These are phyloP conservation scores for Tricholaema leucomelas DNA, from an alignment of 2,113 vertebrate genomes.

Conservation along the genomic window DNA sequence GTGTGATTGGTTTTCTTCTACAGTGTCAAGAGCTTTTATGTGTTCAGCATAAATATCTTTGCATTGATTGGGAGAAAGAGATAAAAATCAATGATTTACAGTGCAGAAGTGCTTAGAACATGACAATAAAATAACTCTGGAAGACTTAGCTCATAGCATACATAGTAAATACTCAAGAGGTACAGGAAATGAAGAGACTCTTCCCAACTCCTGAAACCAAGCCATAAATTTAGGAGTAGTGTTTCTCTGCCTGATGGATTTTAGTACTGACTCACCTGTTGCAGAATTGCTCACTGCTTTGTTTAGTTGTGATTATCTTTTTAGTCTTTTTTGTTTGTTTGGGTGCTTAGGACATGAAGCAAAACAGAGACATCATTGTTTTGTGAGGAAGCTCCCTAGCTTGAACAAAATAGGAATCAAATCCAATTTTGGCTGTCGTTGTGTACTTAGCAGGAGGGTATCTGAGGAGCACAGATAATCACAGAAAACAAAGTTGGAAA, in stretches of 20 bases:
- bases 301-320: not conserved
- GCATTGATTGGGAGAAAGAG: constrained; percentile 65
- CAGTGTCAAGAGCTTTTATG: constrained; percentile 72
- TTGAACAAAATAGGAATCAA: not conserved
- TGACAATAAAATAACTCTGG: constrained; percentile 69
- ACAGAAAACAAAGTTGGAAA: not conserved
- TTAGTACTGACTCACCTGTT: constrained; percentile 7
- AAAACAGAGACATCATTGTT: not conserved
- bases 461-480: not conserved
- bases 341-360: not conserved
- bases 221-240: constrained; percentile 54
- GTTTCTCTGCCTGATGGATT: constrained; percentile 42
- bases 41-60: constrained; percentile 73
- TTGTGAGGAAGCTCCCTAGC: not conserved
- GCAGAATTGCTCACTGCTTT: not conserved
- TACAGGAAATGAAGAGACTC: constrained; percentile 64
- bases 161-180: constrained; percentile 61
- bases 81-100: constrained; percentile 72
- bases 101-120: constrained; percentile 43
- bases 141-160: constrained; percentile 58
- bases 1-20: constrained; percentile 70
- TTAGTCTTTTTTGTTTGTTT: not conserved
- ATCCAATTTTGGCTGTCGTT: not conserved
- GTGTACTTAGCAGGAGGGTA: not conserved
- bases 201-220: constrained; percentile 54